Percentiles rank a stretch among this genome's conserved stretches.
Evolutionary conservation across 35 echinoderm and acorn worm genomes (phyloP).

Genomic region (Patiria miniata): DNA sequence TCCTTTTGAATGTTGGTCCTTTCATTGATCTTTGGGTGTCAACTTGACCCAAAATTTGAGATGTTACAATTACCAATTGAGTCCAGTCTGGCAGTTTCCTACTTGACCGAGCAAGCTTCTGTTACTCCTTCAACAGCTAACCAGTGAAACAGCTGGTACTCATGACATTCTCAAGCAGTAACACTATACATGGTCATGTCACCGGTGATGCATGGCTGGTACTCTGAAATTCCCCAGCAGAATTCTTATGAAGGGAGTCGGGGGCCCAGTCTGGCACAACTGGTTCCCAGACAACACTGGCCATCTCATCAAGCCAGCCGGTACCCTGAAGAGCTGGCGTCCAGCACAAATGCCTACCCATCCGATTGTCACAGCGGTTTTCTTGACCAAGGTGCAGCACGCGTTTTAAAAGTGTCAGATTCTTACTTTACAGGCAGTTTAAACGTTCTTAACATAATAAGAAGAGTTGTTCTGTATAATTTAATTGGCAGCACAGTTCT

Average conservation of each 20-base stretch:
- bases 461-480: constrained; percentile 35
- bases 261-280: too few relatives aligned
- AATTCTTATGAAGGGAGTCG: too few relatives aligned
- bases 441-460: constrained; percentile 27
- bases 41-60: too few relatives aligned
- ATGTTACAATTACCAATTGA: too few relatives aligned
- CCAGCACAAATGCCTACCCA: not conserved
- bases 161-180: not conserved
- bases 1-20: too few relatives aligned
- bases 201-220: too few relatives aligned
- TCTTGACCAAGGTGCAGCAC: not conserved
- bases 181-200: too few relatives aligned
- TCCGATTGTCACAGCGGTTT: not conserved
- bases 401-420: not conserved
- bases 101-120: not conserved
- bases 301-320: not conserved
- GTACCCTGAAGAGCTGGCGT: not conserved
- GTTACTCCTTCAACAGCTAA: not conserved
- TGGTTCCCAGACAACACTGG: too few relatives aligned
- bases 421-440: constrained; percentile 28
- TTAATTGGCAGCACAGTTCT: constrained; percentile 22
- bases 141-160: constrained; percentile 10
- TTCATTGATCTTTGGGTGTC: too few relatives aligned
- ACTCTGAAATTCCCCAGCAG: too few relatives aligned
- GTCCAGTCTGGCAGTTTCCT: too few relatives aligned